Evolutionary conservation across 2,888 invertebrate species (phyloP).

Genomic region (Sphaerophoria taeniata): DNA sequence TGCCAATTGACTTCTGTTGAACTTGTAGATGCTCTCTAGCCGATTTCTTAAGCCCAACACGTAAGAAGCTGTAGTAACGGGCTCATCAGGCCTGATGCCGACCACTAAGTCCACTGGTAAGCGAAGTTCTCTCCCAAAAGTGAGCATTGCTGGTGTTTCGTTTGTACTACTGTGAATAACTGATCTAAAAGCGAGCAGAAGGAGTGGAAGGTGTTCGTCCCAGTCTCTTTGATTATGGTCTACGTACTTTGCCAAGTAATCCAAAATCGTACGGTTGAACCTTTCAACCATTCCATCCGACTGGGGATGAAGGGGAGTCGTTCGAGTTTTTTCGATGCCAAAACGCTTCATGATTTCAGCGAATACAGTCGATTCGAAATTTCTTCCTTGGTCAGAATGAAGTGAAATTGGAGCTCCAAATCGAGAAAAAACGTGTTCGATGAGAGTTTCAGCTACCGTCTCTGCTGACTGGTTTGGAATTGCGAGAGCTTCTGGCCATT

Average conservation of each 20-base stretch:
- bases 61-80: neutral
- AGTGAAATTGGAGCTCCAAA: neutral
- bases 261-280: neutral
- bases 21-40: neutral
- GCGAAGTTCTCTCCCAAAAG: constrained; percentile 19
- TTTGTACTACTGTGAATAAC: constrained; percentile 6
- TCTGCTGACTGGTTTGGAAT: constrained; percentile 2
- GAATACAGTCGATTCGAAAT: constrained; percentile 3
- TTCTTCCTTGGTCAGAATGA: constrained; percentile 7
- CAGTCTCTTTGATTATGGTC: constrained; percentile 28
- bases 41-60: neutral
- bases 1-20: neutral
- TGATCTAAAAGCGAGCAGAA: constrained; percentile 18
- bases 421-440: constrained; percentile 1
- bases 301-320: neutral
- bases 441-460: neutral
- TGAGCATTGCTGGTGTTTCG: constrained; percentile 34
- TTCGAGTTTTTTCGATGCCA: constrained; percentile 9
- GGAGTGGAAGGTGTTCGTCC: constrained; percentile 20
- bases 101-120: neutral
- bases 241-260: constrained; percentile 9
- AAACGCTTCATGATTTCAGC: neutral
- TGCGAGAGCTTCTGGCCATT: constrained; percentile 1
- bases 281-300: constrained; percentile 1
- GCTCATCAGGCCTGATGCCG: neutral